These are phyloP conservation scores for Mylabris phalerata DNA, from an alignment of 1,140 invertebrate species.

Conservation along the genomic window DNA sequence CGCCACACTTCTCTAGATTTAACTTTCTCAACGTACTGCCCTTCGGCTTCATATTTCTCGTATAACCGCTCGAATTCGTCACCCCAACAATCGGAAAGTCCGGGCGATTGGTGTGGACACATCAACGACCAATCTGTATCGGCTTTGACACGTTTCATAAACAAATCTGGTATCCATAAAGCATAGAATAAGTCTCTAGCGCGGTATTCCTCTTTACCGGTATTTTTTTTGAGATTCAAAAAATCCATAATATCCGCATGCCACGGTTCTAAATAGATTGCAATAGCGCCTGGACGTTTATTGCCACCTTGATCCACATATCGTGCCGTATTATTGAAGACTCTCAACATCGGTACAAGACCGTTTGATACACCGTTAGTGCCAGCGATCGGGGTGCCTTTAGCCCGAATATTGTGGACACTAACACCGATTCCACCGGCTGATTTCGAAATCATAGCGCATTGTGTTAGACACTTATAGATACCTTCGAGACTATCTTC, in stretches of 20 bases:
- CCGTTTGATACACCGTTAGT: slow-evolving; percentile 96
- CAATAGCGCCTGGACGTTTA: slow-evolving; percentile 98
- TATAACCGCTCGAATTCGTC: slow-evolving; percentile 94
- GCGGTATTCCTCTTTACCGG: slow-evolving; percentile 75
- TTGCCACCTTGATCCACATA: slow-evolving; percentile 99
- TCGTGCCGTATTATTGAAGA: slow-evolving; percentile 92
- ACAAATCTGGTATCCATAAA: slow-evolving; percentile 97
- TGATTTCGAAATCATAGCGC: slow-evolving; percentile 93
- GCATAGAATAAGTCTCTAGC: slow-evolving; percentile 97
- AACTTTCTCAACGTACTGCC: slow-evolving; percentile 48
- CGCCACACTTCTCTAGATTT: slow-evolving; percentile 88
- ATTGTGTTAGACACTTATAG: slow-evolving; percentile 89
- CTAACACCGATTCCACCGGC: slow-evolving; percentile 97
- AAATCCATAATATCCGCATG: slow-evolving; percentile 95
- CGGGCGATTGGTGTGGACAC: slow-evolving; percentile 93
- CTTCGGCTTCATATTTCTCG: slow-evolving; percentile 79
- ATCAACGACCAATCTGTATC: slow-evolving; percentile 91
- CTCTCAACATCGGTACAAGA: slow-evolving; percentile 93
- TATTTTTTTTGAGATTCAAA: slow-evolving; percentile 29
- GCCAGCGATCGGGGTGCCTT: slow-evolving; percentile 86
- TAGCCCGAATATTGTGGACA: slow-evolving; percentile 92
- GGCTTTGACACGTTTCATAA: slow-evolving; percentile 92
- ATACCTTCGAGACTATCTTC: slow-evolving; percentile 99
- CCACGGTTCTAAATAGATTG: slow-evolving; percentile 98
- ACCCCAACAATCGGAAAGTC: slow-evolving; percentile 87